phyloP scores from a whole-genome alignment of 2,113 vertebrate species.

The Macrotus californicus region DNA sequence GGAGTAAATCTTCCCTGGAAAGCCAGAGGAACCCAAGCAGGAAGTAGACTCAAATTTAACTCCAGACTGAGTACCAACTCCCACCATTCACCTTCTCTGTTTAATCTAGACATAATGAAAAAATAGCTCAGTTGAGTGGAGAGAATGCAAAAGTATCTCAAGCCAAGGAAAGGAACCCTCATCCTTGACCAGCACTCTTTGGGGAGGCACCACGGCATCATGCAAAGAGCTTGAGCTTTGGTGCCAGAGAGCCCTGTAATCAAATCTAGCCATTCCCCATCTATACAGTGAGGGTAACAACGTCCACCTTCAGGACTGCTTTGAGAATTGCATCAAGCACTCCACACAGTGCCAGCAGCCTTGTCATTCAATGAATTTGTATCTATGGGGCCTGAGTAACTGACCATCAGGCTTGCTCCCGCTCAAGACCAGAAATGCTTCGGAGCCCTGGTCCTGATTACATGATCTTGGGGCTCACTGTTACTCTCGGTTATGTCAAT shows the following conservation, averaged over 20 bases:
- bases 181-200: background rate
- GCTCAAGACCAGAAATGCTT: background rate
- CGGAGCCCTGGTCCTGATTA: background rate
- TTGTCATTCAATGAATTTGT: background rate
- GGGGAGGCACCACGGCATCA: background rate
- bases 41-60: background rate
- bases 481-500: background rate
- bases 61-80: background rate
- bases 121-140: background rate
- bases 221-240: background rate
- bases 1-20: background rate
- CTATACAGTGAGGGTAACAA: background rate
- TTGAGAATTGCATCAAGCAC: background rate
- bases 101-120: background rate
- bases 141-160: rapidly evolving
- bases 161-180: background rate
- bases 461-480: background rate
- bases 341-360: background rate
- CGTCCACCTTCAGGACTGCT: background rate
- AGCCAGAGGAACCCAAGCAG: background rate
- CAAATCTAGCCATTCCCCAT: background rate
- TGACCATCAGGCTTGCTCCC: background rate
- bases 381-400: background rate
- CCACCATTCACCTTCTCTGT: background rate
- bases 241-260: background rate